These are phyloP conservation scores for Thalassarche chlororhynchos DNA, from an alignment of 2,113 vertebrate species.

Conservation along the genomic window DNA sequence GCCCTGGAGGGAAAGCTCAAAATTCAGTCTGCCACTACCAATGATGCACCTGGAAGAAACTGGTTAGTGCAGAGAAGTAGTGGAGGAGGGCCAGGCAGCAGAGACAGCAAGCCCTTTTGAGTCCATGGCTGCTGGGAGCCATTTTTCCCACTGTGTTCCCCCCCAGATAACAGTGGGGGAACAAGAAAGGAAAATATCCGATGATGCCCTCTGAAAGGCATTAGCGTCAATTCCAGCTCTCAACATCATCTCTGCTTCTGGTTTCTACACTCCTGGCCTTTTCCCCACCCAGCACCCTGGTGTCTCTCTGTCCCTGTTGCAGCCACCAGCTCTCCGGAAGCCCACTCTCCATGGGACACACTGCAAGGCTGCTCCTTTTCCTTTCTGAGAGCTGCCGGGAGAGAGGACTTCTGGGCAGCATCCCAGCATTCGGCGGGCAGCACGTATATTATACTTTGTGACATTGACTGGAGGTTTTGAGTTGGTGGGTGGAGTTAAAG, in stretches of 20 bases:
- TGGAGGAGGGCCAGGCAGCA: neutral
- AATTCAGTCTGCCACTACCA: neutral
- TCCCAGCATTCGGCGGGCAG: accelerated
- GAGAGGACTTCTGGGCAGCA: neutral
- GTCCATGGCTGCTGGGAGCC: neutral
- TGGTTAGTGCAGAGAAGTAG: neutral
- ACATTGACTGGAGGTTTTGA: neutral
- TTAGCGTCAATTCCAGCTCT: neutral
- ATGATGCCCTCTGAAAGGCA: neutral
- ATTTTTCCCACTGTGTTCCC: neutral
- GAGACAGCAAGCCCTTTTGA: neutral
- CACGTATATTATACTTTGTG: accelerated
- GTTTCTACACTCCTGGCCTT: neutral
- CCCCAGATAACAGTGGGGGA: neutral
- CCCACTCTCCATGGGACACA: accelerated
- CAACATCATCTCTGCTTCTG: neutral
- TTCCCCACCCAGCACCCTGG: neutral
- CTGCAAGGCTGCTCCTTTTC: neutral
- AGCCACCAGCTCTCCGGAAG: neutral
- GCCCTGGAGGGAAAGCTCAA: neutral
- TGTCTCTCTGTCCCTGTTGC: neutral
- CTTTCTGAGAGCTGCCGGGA: neutral
- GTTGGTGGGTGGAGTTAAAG: neutral
- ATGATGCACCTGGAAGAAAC: neutral
- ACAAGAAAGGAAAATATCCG: neutral